These are phyloP conservation scores for Aplidium turbinatum DNA, from an alignment of 23 tunicate species.

Conservation along the genomic window DNA sequence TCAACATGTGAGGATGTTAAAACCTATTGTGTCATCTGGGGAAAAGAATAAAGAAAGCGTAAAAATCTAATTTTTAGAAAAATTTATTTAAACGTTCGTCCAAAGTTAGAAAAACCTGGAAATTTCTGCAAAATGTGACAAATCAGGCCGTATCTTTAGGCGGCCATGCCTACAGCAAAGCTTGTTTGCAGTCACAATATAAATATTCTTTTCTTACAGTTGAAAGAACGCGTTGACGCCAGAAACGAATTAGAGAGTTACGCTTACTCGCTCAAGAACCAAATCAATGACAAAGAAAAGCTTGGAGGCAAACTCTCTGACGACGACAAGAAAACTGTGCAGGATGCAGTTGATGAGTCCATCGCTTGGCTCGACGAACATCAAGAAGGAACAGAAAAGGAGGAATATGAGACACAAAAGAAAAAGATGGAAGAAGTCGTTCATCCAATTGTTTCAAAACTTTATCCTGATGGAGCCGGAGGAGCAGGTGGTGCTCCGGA, in stretches of 20 bases:
- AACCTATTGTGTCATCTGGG: too few relatives aligned
- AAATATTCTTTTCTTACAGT: constrained; percentile 15
- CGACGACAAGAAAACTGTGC: constrained; percentile 56
- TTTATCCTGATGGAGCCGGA: constrained; percentile 53
- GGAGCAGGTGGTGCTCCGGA: constrained; percentile 17
- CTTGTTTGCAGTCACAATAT: background rate
- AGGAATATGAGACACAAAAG: constrained; percentile 65
- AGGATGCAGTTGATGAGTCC: constrained; percentile 64
- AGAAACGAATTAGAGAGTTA: constrained; percentile 67
- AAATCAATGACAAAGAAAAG: constrained; percentile 68
- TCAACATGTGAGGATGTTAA: too few relatives aligned
- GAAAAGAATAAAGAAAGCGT: too few relatives aligned
- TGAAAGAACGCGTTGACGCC: constrained; percentile 67
- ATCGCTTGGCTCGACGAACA: constrained; percentile 74
- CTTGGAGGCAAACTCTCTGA: constrained; percentile 65
- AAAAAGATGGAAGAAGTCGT: constrained; percentile 62
- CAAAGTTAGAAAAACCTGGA: too few relatives aligned
- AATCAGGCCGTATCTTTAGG: too few relatives aligned
- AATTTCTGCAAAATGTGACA: too few relatives aligned
- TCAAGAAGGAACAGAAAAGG: constrained; percentile 62
- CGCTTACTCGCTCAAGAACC: constrained; percentile 78
- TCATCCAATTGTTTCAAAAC: constrained; percentile 60
- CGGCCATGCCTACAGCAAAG: too few relatives aligned
- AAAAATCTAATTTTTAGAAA: too few relatives aligned
- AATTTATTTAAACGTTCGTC: too few relatives aligned